Evolutionary conservation across 2,888 invertebrate genomes (phyloP).

Genomic region (Eupithecia subumbrata): DNA sequence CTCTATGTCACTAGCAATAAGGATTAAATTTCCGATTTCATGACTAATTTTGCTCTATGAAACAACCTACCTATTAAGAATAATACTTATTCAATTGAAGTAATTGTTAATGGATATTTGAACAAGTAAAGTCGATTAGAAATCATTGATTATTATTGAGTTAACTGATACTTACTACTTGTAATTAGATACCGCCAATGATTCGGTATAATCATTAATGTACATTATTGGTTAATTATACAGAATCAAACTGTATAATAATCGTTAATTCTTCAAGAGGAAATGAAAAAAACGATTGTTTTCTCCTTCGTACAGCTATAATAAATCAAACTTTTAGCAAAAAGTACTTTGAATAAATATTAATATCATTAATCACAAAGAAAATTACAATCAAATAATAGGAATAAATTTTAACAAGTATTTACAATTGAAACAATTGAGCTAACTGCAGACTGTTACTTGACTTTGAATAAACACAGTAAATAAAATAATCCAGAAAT

Average conservation of each 20-base stretch:
- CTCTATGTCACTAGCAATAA: neutral
- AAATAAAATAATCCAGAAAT: neutral
- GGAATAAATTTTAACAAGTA: too few relatives aligned
- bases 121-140: neutral
- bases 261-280: neutral
- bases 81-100: conserved; percentile 3
- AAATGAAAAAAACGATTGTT: neutral
- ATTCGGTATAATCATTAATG: neutral
- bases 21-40: neutral
- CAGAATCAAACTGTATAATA: neutral
- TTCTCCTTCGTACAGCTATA: neutral
- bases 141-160: neutral
- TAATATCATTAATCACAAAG: too few relatives aligned
- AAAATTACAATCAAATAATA: too few relatives aligned
- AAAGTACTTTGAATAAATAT: neutral
- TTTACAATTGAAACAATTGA: too few relatives aligned
- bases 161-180: neutral
- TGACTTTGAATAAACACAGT: neutral
- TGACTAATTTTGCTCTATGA: neutral
- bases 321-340: neutral
- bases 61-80: neutral
- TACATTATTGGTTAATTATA: neutral
- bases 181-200: neutral
- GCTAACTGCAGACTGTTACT: too few relatives aligned
- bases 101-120: neutral